Evolutionary conservation across 2,113 vertebrate species (phyloP).

Genomic region (Fukomys damarensis): DNA sequence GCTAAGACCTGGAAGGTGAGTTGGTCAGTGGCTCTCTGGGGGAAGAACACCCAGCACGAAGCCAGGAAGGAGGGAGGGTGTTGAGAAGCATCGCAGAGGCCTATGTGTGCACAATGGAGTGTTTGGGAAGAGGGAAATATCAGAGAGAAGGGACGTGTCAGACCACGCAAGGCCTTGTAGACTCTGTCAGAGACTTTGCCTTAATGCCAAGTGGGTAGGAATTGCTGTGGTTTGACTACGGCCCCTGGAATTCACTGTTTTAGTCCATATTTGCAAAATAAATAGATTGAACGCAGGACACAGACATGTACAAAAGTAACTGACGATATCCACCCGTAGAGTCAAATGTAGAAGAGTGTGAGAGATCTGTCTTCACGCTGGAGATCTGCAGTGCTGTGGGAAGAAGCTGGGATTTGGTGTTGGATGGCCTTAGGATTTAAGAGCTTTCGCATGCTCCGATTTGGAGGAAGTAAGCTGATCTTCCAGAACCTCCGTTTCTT

Average conservation of each 20-base stretch:
- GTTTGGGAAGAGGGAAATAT: too few relatives aligned
- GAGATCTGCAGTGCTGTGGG: too few relatives aligned
- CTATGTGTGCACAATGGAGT: too few relatives aligned
- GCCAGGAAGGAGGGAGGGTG: accelerated
- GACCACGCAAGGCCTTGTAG: neutral
- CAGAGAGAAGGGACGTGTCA: neutral
- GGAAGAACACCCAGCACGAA: neutral
- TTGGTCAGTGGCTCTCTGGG: neutral
- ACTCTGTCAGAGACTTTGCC: neutral
- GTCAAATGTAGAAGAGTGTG: neutral
- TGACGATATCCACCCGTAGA: neutral
- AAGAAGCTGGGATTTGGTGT: neutral
- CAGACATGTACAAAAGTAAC: neutral
- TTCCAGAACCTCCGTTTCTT: neutral
- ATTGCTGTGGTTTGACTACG: too few relatives aligned
- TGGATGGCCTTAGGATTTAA: neutral
- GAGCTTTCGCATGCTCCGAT: neutral
- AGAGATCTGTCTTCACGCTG: neutral
- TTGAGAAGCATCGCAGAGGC: neutral
- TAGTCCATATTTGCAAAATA: neutral
- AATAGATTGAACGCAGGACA: neutral
- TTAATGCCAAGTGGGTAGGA: too few relatives aligned
- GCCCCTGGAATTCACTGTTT: neutral
- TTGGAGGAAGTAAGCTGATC: neutral
- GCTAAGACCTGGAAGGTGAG: accelerated